These are phyloP conservation scores for Tetramorium alpestre DNA, from an alignment of 1,140 invertebrate genomes.

Conservation along the genomic window DNA sequence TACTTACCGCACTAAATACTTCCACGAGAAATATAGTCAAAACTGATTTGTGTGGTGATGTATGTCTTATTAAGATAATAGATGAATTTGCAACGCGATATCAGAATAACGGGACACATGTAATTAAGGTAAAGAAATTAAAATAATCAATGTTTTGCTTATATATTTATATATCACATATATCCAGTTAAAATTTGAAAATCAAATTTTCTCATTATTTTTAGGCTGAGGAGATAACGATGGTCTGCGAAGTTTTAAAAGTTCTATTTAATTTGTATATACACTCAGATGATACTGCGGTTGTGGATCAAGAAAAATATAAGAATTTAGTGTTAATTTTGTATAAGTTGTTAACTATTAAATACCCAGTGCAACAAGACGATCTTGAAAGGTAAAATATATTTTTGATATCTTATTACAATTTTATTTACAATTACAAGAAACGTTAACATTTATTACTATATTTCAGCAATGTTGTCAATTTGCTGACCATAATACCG, in stretches of 20 bases:
- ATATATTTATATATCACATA: not conserved
- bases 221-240: conserved; percentile 89
- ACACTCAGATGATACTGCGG: conserved; percentile 83
- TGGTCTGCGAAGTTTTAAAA: conserved; percentile 95
- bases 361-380: conserved; percentile 88
- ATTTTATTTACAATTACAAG: no score
- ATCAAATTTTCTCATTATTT: conserved; percentile 4
- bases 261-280: conserved; percentile 94
- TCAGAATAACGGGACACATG: conserved; percentile 73
- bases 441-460: not conserved
- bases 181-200: not conserved
- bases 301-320: conserved; percentile 91
- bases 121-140: conserved; percentile 55
- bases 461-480: conserved; percentile 79
- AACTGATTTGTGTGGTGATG: conserved; percentile 92
- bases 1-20: conserved; percentile 93
- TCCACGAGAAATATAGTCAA: conserved; percentile 90
- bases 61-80: conserved; percentile 92
- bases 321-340: conserved; percentile 91
- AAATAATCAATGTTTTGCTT: not conserved
- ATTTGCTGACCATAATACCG: conserved; percentile 81
- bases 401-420: not conserved
- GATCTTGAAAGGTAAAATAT: conserved; percentile 90
- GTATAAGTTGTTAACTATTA: conserved; percentile 89
- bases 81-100: conserved; percentile 88